phyloP scores from a whole-genome alignment of 30 jellyfish, hydroid and myxozoan genomes.

The Hydractinia echinata region DNA sequence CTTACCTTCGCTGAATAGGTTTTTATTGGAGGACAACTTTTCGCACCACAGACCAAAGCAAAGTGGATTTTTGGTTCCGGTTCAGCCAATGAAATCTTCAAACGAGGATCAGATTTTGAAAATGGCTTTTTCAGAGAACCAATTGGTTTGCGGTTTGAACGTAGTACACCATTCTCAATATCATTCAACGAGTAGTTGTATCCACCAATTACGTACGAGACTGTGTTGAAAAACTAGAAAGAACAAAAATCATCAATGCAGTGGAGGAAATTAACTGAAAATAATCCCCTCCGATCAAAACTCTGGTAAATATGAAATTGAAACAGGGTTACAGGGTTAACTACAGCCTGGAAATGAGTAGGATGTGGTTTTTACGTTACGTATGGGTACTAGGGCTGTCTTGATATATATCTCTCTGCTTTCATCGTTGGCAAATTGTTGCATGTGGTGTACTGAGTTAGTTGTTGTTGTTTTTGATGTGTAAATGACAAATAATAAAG shows the following conservation, averaged over 20 bases:
- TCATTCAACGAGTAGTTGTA: conserved; percentile 67
- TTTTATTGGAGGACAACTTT: conserved; percentile 90
- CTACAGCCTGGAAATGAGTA: too few relatives aligned
- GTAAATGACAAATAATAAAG: too few relatives aligned
- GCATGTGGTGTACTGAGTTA: too few relatives aligned
- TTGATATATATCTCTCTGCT: too few relatives aligned
- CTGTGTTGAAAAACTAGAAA: conserved; percentile 73
- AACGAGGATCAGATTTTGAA: conserved; percentile 70
- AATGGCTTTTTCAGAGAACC: conserved; percentile 77
- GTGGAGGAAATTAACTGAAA: too few relatives aligned
- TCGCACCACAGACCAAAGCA: conserved; percentile 95
- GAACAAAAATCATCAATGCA: neutral
- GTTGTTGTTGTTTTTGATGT: too few relatives aligned
- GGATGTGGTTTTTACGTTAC: too few relatives aligned
- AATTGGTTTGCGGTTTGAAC: conserved; percentile 72
- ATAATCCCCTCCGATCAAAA: too few relatives aligned
- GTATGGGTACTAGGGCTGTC: too few relatives aligned
- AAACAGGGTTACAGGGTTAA: too few relatives aligned
- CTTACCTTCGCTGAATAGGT: conserved; percentile 70
- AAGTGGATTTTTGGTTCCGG: conserved; percentile 77
- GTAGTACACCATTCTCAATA: conserved; percentile 72
- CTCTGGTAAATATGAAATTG: too few relatives aligned
- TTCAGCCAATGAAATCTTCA: conserved; percentile 43
- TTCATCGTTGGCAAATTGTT: too few relatives aligned
- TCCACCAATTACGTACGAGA: conserved; percentile 81